Base-by-base conservation (phyloP, 1,140 invertebrate genomes). In the Musca vetustissima region DNA sequence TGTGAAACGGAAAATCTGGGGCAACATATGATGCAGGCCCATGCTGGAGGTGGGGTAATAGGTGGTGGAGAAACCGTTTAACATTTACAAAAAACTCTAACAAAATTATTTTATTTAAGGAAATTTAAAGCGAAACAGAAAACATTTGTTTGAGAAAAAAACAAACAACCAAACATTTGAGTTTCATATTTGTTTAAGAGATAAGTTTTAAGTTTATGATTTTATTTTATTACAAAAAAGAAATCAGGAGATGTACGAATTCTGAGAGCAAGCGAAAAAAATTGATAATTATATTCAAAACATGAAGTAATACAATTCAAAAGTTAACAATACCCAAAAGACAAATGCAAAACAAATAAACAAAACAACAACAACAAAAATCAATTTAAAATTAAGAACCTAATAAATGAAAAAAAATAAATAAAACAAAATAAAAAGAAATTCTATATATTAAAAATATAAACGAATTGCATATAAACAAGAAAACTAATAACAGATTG, bases 241-340 rank as follows among this genome's bases (percentile, higher is more conserved):
- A 15, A 57, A 57, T 28, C 11, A 43, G 36, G 36, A 43, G 28
- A 59, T 61, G 32, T 32, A 19, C 36, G 32, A 61, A 61, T 21
- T 3, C 28, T 36, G 19, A 55, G 22, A 55, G 22, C 19, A 9
- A 25, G 13, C 14, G 50, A 49, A 24, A 8, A 36, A 47, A 64
- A 64, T 19, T 36, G 15, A 50, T 24, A 52, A 66, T 48, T 28
- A 57, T 36, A 24, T 22, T 36, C 13, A 66, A 69, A 70, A 67
- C 3, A 28, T 28, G 8, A 66, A 74, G 69, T 67, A 75, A 74
- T 72, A 76, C 72, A 74, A 77, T 76, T 78, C 76, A 78, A 78
- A 78, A 78, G 77, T 78, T 78, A 78, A 78, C 77, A 78, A 78
- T 76, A 78, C 77, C 77, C 72, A 78, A 78, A 78, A 78, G 77